Evolutionary conservation across 2,888 invertebrate species (phyloP), one percentile per base, ranked within the genome.

Genomic region (Epinotia nisella): DNA sequence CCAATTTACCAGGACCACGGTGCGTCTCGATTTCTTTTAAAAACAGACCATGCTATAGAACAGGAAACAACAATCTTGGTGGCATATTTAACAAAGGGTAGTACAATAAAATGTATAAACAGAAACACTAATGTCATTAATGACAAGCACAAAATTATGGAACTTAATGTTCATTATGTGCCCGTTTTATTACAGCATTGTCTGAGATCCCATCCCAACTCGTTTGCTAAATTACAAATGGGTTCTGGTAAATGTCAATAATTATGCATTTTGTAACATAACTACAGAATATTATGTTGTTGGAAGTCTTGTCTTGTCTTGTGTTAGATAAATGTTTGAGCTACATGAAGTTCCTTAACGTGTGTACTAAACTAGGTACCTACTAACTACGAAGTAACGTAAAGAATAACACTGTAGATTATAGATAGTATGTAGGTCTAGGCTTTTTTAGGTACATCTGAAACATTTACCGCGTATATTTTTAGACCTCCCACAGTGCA

Each of bases 401-500:
- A 35, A 35, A 35, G 9, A 35, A 35, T 35, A 35, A 35, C 35
- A 35, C 7, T 49, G n/a, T 35, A 1, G n/a, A 49, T n/a, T n/a
- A n/a, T n/a, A 15, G 45, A 15, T 13, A 11, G 41, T 45, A 55
- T 19, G 19, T 55, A 55, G 19, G 29, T 58, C 9, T 29, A n/a
- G n/a, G 29, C 24, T 9, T 29, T n/a, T 58, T 58, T 2, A 58
- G 29, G 21, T 24, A 19, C 53, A 35, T n/a, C 1, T 29, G 76
- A 81, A 76, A 80, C 79, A 83, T 78, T 78, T 82, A 81, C 84
- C 81, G 77, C 82, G 77, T 75, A 78, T 86, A 86, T 88, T 83
- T 86, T 86, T 86, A 83, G 90, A 88, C 92, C 91, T 85, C 92
- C 92, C 89, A 83, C 81, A 75, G 83, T 76, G 80, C 82, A 78